Percentiles rank a stretch among this genome's conserved stretches.
Evolutionary conservation across 2,113 vertebrate species (phyloP).

Genomic region (Epinephelus fuscoguttatus): DNA sequence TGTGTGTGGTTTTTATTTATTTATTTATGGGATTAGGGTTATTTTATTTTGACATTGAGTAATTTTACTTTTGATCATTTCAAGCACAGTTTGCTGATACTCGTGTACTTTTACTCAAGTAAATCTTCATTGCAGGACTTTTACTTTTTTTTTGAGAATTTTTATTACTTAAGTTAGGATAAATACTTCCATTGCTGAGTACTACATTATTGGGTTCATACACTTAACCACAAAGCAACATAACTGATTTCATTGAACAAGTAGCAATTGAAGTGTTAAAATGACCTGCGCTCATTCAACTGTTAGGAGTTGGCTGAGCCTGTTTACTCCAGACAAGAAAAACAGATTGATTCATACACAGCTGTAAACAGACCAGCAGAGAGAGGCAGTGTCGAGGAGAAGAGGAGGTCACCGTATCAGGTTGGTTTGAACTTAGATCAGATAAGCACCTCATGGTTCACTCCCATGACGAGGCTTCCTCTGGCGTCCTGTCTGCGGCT

Average conservation of each 20-base stretch:
- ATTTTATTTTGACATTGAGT: too few relatives aligned
- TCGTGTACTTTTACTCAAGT: too few relatives aligned
- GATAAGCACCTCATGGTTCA: slow-evolving; percentile 75
- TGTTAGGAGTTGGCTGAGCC: neutral
- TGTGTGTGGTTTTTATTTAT: too few relatives aligned
- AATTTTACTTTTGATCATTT: too few relatives aligned
- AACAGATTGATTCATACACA: slow-evolving; percentile 19
- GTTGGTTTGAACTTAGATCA: slow-evolving; percentile 72
- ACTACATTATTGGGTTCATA: too few relatives aligned
- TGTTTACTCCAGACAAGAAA: slow-evolving; percentile 2
- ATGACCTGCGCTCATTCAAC: neutral
- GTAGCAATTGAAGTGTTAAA: neutral
- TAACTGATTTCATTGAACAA: neutral
- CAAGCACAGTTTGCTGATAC: too few relatives aligned
- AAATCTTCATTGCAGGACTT: too few relatives aligned
- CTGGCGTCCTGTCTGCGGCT: slow-evolving; percentile 79
- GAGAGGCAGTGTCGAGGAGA: slow-evolving; percentile 3
- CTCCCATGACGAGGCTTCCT: slow-evolving; percentile 87
- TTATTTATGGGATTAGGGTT: too few relatives aligned
- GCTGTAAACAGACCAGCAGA: slow-evolving; percentile 11
- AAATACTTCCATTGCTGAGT: too few relatives aligned
- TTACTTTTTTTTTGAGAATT: too few relatives aligned
- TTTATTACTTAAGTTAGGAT: too few relatives aligned
- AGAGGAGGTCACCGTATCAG: slow-evolving; percentile 48
- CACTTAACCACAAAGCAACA: neutral